These are phyloP conservation scores for Teleopsis dalmanni DNA, from an alignment of 1,140 invertebrate species.

Conservation along the genomic window DNA sequence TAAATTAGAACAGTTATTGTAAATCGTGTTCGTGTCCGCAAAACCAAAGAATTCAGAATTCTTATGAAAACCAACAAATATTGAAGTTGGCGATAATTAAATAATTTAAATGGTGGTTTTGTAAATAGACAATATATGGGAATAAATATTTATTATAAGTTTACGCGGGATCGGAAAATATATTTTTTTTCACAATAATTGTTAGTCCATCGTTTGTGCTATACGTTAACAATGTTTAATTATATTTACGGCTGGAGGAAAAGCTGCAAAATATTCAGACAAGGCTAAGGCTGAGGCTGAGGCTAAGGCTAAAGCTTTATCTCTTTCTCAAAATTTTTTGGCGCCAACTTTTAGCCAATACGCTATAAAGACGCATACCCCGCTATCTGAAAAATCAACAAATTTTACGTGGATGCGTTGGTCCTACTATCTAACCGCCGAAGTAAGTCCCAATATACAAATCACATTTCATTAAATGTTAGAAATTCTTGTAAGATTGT, in stretches of 20 bases:
- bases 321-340: slow-evolving; percentile 19
- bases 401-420: slow-evolving; percentile 96
- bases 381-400: slow-evolving; percentile 97
- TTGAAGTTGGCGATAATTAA: no score
- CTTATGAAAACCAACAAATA: no score
- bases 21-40: no score
- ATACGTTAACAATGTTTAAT: neutral
- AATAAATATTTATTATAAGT: no score
- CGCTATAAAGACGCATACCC: slow-evolving; percentile 74
- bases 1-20: no score
- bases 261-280: slow-evolving; percentile 99
- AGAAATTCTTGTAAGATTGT: neutral
- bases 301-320: slow-evolving; percentile 69
- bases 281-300: slow-evolving; percentile 99
- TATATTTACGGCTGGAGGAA: slow-evolving; percentile 80
- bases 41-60: no score
- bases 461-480: neutral
- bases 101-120: no score
- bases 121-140: no score
- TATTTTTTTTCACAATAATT: neutral
- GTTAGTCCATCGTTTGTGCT: neutral
- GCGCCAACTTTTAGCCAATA: slow-evolving; percentile 29
- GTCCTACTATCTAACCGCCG: slow-evolving; percentile 96
- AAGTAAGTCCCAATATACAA: slow-evolving; percentile 59
- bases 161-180: no score